Evolutionary conservation across 2,797 vertebrate species (phyloP).

Genomic region (Pseudochirops corinnae): DNA sequence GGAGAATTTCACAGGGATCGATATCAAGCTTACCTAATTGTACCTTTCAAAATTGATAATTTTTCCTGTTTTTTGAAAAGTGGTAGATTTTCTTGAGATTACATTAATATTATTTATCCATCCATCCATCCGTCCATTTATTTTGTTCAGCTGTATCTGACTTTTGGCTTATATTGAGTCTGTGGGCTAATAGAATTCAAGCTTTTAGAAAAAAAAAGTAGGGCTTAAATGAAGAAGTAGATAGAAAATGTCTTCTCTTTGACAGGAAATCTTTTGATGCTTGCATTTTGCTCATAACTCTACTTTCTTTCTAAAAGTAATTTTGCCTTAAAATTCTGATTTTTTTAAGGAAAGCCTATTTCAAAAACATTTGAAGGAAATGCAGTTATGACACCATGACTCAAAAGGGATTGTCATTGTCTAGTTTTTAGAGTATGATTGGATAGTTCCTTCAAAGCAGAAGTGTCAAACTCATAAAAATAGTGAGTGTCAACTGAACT

Average conservation of each 20-base stretch:
- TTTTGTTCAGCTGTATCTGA: background rate
- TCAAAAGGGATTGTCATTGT: background rate
- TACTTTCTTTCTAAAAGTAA: background rate
- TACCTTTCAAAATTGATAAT: background rate
- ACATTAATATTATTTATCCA: background rate
- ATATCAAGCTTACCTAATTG: background rate
- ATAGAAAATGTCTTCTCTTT: background rate
- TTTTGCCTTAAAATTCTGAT: background rate
- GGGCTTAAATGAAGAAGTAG: background rate
- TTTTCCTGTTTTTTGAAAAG: background rate
- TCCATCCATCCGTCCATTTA: too few relatives aligned
- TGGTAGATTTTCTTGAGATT: background rate
- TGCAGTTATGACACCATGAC: background rate
- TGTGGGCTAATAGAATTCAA: background rate
- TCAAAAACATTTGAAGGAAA: background rate
- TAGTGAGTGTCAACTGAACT: background rate
- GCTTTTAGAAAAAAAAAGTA: background rate
- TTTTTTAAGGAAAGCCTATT: background rate
- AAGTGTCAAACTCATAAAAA: background rate
- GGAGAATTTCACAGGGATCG: background rate
- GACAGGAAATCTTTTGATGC: background rate
- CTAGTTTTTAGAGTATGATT: background rate
- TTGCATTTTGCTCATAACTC: background rate
- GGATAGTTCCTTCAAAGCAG: background rate
- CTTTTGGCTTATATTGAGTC: background rate